Evolutionary conservation across 2,113 vertebrate species (phyloP).

Genomic region (Cyphomyrus plagiostoma): DNA sequence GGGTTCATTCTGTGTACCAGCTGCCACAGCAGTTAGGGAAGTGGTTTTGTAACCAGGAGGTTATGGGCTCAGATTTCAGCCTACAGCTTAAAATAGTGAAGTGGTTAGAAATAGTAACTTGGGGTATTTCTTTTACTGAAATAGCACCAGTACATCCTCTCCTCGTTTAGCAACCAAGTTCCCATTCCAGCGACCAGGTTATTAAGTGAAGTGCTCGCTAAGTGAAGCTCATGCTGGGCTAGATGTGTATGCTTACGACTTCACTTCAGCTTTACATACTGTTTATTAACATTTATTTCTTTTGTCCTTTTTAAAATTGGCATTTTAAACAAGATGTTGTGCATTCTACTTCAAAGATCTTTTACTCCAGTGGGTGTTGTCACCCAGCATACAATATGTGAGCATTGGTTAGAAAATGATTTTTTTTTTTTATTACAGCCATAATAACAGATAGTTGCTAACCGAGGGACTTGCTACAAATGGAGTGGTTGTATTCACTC

Average conservation of each 20-base stretch:
- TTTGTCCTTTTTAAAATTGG: not conserved
- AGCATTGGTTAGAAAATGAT: not conserved
- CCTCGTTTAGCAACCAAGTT: not conserved
- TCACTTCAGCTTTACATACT: not conserved
- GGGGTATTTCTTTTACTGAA: not conserved
- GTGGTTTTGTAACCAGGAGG: not conserved
- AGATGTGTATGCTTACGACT: not conserved
- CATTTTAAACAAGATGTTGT: not conserved
- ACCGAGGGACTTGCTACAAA: not conserved
- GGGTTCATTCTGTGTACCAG: not conserved
- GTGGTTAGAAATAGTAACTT: not conserved
- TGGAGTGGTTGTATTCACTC: not conserved
- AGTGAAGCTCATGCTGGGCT: not conserved
- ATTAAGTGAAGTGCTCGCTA: no score
- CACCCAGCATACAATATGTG: not conserved
- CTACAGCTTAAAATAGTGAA: not conserved
- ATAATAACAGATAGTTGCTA: not conserved
- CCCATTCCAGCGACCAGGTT: not conserved
- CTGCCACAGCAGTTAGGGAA: not conserved
- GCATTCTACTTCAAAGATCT: not conserved
- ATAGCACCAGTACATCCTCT: not conserved
- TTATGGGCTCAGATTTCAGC: not conserved
- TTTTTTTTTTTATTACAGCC: not conserved
- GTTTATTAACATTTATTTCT: not conserved
- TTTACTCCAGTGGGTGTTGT: not conserved